Evolutionary conservation across 2,113 vertebrate genomes (phyloP), one percentile per base, ranked within the genome.

Genomic region (Ceyx cyanopectus): DNA sequence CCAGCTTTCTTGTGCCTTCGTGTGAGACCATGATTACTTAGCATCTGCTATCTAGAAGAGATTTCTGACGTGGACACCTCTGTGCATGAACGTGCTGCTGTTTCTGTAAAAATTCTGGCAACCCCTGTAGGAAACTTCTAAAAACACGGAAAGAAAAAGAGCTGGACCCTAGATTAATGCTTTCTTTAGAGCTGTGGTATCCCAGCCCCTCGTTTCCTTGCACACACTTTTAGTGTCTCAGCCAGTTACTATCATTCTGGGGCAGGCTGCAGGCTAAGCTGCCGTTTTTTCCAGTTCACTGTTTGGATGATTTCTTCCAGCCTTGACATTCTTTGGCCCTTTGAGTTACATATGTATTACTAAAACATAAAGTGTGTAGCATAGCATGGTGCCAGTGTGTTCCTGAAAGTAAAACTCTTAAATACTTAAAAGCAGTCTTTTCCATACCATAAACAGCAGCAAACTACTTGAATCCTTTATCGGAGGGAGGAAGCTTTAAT

Each of bases 161-260:
- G 54, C 86, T 87, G 89, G 66, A 89, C 92, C 89, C 72, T 82
- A 77, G 81, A 95, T 94, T 95, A 96, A 96, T 96, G 81, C 84
- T 92, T 92, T 63, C 95, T 92, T 87, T 81, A 88, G 88, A 96
- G 92, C 93, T 92, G 93, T 94, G 92, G 95, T 95, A 97, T 88
- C 66, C 87, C 75, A 79, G 90, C 86, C 95, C 90, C 91, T 94
- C 94, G 41, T 10, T 96, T 91, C 61, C 37, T 81, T 86, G 69
- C 92, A 90, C 91, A 91, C 91, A 95, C 96, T 96, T 96, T 97
- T 97, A 97, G 93, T 96, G 95, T 95, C 96, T 94, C 83, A 95
- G 84, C 63, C 82, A 74, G 89, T 97, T 96, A 97, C 85, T 91
- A 79, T 97, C 90, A 96, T 94, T 95, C 94, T 94, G 73, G 82